A percentile compares a stretch with the other conserved stretches of the same genome.
Evolutionary conservation across 2,797 vertebrate genomes (phyloP).

Genomic region (Anas acuta): DNA sequence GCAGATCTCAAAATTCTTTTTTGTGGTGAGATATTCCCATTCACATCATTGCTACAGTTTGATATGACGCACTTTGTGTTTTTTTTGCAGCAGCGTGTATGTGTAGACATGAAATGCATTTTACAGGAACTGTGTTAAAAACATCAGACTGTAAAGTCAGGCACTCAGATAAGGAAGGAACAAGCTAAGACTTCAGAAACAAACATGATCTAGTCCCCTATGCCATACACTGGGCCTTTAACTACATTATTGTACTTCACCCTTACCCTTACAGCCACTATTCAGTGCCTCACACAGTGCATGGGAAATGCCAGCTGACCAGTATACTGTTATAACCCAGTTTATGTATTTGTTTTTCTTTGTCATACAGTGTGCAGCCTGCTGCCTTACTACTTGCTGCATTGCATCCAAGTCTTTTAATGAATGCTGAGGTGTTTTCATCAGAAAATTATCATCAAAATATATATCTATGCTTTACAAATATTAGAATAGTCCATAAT

Average conservation of each 20-base stretch:
- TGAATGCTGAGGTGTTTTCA: background rate
- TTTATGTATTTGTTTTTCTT: background rate
- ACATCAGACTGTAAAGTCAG: background rate
- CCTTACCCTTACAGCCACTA: rapidly evolving
- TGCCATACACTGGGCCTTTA: background rate
- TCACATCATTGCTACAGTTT: background rate
- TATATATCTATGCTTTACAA: background rate
- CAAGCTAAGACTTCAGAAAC: background rate
- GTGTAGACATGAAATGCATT: background rate
- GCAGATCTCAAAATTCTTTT: background rate
- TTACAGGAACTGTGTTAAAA: background rate
- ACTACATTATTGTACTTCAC: background rate
- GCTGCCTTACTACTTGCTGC: background rate
- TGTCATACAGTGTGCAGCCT: background rate
- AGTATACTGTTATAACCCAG: background rate
- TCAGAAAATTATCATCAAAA: background rate
- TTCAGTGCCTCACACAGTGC: background rate
- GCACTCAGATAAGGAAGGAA: background rate
- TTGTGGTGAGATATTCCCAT: background rate
- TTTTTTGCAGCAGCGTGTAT: background rate
- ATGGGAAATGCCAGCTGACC: background rate
- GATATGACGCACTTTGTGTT: background rate
- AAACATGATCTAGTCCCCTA: background rate
- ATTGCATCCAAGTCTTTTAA: background rate
- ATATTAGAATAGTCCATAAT: background rate